Base-by-base conservation (phyloP, 1,140 invertebrate genomes). In the Sinella curviseta region DNA sequence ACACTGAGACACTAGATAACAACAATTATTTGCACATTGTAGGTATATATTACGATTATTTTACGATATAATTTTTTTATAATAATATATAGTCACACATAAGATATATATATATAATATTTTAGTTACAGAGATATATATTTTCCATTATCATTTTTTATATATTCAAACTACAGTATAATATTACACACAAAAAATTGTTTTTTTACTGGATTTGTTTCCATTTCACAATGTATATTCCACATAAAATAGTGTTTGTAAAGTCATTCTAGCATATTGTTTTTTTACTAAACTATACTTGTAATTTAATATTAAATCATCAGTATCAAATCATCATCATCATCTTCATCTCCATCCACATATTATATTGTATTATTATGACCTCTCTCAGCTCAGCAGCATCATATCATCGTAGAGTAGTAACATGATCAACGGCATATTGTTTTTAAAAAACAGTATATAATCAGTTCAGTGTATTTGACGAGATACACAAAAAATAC, bases 1-100 rank as follows among this genome's bases (percentile, higher is more conserved):
- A 60, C 57, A 60, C 57, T 60, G 57, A 48, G 39, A 60, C 57
- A 60, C 57, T 60, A 60, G 12, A 60, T 60, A 60, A 60, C 57
- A 60, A 48, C n/a, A n/a, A 60, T 60, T 60, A 60, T 60, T 17
- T 60, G 57, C 57, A 60, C 57, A 60, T 60, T 48, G 39, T 48
- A 48, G 39, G 39, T 48, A 48, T 48, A 48, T 48, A 48, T 48
- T 48, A 48, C 39, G 39, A 48, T 48, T 60, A 60, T 60, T 60
- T 17, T 60, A 60, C 57, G 57, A 60, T 60, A 60, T 60, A 48
- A 48, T 48, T 48, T 48, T 48, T 48, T 48, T 48, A 48, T 48
- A 48, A 48, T 48, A 60, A 14, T n/a, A 48, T 48, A 48, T 48
- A 48, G 39, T 48, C 39, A 48, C 39, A 20, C 39, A 48, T 48